phyloP scores from a whole-genome alignment of 2,113 vertebrate species.

The Plestiodon gilberti region DNA sequence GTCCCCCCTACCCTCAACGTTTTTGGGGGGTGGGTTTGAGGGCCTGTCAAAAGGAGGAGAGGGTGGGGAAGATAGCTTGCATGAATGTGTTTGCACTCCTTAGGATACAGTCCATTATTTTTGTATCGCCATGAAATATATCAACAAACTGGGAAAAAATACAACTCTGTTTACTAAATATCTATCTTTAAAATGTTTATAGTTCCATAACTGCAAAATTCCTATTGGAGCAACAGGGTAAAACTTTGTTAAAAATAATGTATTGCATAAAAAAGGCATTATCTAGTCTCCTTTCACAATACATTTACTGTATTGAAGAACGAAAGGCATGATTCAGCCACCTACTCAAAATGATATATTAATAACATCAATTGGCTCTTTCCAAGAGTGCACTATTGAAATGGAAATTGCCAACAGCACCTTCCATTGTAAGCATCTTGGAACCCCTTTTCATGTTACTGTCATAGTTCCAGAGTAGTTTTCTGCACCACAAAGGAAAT shows the following conservation, averaged over 20 bases:
- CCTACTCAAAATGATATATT: slow-evolving; percentile 4
- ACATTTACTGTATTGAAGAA: not conserved
- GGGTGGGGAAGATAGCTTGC: no score
- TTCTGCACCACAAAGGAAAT: not conserved
- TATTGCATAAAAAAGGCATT: rapidly evolving
- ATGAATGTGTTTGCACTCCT: no score
- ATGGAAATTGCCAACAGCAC: not conserved
- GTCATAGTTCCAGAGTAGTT: not conserved
- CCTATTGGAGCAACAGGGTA: slow-evolving; percentile 9
- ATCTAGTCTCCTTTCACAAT: not conserved
- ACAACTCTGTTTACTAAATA: no score
- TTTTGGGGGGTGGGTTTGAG: no score
- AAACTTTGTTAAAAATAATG: not conserved
- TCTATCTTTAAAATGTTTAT: no score
- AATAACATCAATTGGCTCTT: not conserved
- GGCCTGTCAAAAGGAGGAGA: no score
- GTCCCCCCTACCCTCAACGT: no score
- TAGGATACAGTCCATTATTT: no score
- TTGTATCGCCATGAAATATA: no score
- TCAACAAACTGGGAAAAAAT: no score
- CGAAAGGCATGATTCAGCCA: not conserved
- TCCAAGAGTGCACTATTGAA: not conserved
- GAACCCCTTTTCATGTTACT: not conserved
- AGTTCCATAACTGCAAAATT: slow-evolving; percentile 17
- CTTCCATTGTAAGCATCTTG: not conserved